Evolutionary conservation across 2,888 invertebrate genomes (phyloP).

Genomic region (Tuberolachnus salignus): DNA sequence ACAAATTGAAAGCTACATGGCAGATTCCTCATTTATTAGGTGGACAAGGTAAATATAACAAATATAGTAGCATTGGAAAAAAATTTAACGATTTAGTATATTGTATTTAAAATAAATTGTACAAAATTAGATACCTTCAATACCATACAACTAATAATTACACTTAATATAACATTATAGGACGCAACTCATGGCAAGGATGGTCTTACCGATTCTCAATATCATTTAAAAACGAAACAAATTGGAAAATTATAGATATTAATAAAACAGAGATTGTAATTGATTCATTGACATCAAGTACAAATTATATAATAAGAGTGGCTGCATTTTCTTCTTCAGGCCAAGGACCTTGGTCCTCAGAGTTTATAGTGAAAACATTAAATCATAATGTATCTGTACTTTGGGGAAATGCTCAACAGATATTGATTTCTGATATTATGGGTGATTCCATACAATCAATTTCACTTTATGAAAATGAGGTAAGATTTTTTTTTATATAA

Average conservation of each 20-base stretch:
- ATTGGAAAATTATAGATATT: conserved; percentile 64
- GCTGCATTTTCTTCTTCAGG: conserved; percentile 79
- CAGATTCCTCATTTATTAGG: conserved; percentile 76
- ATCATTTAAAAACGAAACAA: conserved; percentile 68
- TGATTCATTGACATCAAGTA: conserved; percentile 74
- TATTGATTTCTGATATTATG: conserved; percentile 81
- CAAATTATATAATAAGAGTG: conserved; percentile 78
- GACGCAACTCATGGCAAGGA: conserved; percentile 71
- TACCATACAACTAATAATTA: too few relatives aligned
- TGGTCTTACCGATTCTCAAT: conserved; percentile 76
- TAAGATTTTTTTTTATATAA: conserved; percentile 5
- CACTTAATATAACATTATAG: conserved; percentile 61
- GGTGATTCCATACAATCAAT: conserved; percentile 67
- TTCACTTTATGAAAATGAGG: conserved; percentile 51
- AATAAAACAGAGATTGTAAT: conserved; percentile 72
- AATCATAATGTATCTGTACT: conserved; percentile 66
- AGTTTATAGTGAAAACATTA: conserved; percentile 76
- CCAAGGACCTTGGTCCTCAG: conserved; percentile 78
- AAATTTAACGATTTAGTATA: too few relatives aligned
- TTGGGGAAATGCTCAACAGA: conserved; percentile 78
- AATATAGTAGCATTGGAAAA: too few relatives aligned
- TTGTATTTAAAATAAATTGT: too few relatives aligned
- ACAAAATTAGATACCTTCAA: too few relatives aligned
- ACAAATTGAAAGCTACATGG: conserved; percentile 82
- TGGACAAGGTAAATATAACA: conserved; percentile 68